Evolutionary conservation across 2,888 invertebrate species (phyloP).

Genomic region (Callosobruchus maculatus): DNA sequence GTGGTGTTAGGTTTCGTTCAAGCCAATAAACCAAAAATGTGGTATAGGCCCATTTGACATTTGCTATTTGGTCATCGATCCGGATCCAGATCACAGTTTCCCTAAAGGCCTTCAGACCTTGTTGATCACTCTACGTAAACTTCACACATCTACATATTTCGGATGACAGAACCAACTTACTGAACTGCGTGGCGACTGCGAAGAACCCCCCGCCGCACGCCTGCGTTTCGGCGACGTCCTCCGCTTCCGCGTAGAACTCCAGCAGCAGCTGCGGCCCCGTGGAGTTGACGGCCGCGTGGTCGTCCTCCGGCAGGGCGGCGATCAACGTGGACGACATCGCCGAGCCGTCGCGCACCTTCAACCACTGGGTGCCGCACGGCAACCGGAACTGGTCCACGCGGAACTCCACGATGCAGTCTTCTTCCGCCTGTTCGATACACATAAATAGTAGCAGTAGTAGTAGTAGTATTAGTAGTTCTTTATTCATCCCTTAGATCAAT

Average conservation of each 20-base stretch:
- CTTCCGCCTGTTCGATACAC: slow-evolving; percentile 64
- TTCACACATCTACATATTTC: too few relatives aligned
- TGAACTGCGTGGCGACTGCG: slow-evolving; percentile 69
- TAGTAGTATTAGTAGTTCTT: too few relatives aligned
- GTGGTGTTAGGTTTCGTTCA: too few relatives aligned
- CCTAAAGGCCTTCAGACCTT: too few relatives aligned
- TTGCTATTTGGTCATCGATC: too few relatives aligned
- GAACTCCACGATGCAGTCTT: slow-evolving; percentile 64
- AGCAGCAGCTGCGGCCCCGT: slow-evolving; percentile 68
- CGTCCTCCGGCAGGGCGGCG: slow-evolving; percentile 61
- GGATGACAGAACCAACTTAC: slow-evolving; percentile 52
- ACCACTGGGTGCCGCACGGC: slow-evolving; percentile 72
- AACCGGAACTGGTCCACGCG: slow-evolving; percentile 71
- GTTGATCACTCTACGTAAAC: too few relatives aligned
- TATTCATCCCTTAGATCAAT: too few relatives aligned
- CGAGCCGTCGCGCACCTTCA: slow-evolving; percentile 75
- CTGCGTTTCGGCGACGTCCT: slow-evolving; percentile 57
- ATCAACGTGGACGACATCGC: slow-evolving; percentile 69
- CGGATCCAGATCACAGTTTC: too few relatives aligned
- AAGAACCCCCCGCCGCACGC: slow-evolving; percentile 76
- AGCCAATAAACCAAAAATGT: too few relatives aligned
- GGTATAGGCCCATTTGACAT: too few relatives aligned
- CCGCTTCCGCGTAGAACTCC: slow-evolving; percentile 72
- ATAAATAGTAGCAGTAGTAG: too few relatives aligned
- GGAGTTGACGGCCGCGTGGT: slow-evolving; percentile 56